Percentiles rank a stretch among this genome's conserved stretches.
Conservation (phyloP, 2,797 vertebrate species). For the Chanos chanos region DNA sequence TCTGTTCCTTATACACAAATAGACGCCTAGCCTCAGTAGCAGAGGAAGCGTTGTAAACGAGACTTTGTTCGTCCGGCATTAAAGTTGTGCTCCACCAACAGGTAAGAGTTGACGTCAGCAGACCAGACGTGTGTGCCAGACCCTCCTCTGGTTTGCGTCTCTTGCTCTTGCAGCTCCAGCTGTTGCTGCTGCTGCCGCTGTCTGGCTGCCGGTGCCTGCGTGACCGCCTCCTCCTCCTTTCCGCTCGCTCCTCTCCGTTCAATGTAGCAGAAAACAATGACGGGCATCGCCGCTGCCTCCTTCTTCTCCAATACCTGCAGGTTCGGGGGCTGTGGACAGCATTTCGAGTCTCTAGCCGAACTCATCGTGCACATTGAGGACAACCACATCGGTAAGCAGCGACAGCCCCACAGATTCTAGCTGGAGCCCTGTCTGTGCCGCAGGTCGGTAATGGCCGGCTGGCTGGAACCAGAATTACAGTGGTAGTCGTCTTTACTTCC, state of each 20-base stretch:
- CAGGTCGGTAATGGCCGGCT: conserved; percentile 56
- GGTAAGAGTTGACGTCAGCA: conserved; percentile 57
- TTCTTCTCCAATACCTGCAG: conserved; percentile 96
- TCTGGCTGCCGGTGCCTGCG: conserved; percentile 62
- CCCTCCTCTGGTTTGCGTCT: conserved; percentile 72
- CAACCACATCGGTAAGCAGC: conserved; percentile 94
- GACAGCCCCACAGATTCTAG: too few species aligned
- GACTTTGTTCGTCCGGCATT: too few species aligned
- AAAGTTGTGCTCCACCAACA: background rate
- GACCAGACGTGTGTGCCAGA: conserved; percentile 59
- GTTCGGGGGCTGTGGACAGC: conserved; percentile 91
- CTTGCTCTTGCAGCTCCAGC: conserved; percentile 68
- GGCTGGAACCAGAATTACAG: conserved; percentile 61
- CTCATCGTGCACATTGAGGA: conserved; percentile 98
- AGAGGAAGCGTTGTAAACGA: too few species aligned
- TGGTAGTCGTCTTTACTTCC: conserved; percentile 77
- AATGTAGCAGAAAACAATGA: conserved; percentile 86
- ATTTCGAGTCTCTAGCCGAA: conserved; percentile 89
- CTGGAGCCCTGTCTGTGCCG: conserved; percentile 40
- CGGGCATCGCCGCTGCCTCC: conserved; percentile 96
- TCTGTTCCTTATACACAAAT: too few species aligned
- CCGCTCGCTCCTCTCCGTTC: conserved; percentile 67
- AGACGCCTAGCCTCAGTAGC: too few species aligned
- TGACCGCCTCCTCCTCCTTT: conserved; percentile 65
- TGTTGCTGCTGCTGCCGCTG: conserved; percentile 73